phyloP scores from a whole-genome alignment of 1,140 invertebrate genomes.

The Meloidogyne exigua region DNA sequence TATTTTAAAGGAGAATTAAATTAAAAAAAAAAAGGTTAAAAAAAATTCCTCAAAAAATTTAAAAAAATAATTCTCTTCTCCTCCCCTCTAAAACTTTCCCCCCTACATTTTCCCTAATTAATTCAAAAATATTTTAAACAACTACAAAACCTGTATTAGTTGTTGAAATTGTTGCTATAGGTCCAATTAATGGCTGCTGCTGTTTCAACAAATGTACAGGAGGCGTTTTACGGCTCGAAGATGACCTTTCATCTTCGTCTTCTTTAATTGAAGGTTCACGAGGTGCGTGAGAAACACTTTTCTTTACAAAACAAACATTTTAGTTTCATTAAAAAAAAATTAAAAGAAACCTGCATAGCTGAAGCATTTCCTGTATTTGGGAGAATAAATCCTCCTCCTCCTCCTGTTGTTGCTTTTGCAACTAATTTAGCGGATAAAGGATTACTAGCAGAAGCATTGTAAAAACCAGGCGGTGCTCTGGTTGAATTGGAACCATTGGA shows the following conservation, averaged over 20 bases:
- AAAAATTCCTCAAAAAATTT: too few relatives aligned
- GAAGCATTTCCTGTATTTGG: slow-evolving; percentile 12
- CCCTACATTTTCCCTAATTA: too few relatives aligned
- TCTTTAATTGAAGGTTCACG: slow-evolving; percentile 62
- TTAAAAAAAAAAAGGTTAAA: too few relatives aligned
- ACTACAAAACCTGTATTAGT: neutral
- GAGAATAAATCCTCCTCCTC: neutral
- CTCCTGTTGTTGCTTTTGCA: slow-evolving; percentile 30
- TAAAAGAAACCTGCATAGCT: slow-evolving; percentile 35
- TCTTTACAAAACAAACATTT: slow-evolving; percentile 39
- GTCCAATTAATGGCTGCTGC: neutral
- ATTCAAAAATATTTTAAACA: too few relatives aligned
- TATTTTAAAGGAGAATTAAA: too few relatives aligned
- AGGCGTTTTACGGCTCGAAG: neutral
- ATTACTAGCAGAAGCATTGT: slow-evolving; percentile 17
- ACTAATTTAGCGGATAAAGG: slow-evolving; percentile 47
- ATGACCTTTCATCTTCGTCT: slow-evolving; percentile 57
- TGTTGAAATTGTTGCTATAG: neutral
- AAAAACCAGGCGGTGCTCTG: slow-evolving; percentile 34
- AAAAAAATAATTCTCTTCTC: too few relatives aligned
- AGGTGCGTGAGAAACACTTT: slow-evolving; percentile 59
- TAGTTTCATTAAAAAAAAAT: neutral
- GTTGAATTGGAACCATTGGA: slow-evolving; percentile 41
- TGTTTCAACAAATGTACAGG: neutral
- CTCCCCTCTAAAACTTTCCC: too few relatives aligned